phyloP scores from a whole-genome alignment of 2,113 vertebrate species.

The Pelvicachromis taeniatus region DNA sequence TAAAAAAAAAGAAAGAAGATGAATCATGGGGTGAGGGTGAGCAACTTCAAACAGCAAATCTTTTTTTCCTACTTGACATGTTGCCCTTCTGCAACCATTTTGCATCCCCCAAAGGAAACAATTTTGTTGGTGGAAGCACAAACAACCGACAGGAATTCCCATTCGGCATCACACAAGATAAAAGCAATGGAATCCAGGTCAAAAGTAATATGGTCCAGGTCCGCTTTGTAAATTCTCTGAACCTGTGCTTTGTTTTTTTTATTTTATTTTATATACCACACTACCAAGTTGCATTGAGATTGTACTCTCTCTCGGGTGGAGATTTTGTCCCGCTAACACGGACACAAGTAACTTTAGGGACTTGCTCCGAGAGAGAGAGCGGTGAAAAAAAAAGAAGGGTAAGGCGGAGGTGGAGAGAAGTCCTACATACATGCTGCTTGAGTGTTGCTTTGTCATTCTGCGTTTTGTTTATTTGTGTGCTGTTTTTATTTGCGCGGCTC shows the following conservation, averaged over 20 bases:
- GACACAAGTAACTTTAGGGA: background rate
- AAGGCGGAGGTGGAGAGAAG: background rate
- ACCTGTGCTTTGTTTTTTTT: conserved; percentile 44
- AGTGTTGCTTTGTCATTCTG: conserved; percentile 53
- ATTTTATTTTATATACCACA: background rate
- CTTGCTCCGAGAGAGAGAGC: background rate
- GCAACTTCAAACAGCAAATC: background rate
- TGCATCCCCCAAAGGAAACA: background rate
- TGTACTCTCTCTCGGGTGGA: background rate
- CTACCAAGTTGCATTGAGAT: conserved; percentile 37
- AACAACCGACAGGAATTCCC: background rate
- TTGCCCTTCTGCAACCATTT: background rate
- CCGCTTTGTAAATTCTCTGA: conserved; percentile 34
- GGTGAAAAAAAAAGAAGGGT: background rate
- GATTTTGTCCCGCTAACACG: background rate
- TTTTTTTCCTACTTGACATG: background rate
- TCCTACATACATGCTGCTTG: conserved; percentile 71
- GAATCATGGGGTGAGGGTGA: background rate
- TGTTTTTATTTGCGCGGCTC: conserved; percentile 7
- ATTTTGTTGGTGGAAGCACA: background rate
- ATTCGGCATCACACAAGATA: background rate
- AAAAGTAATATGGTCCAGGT: background rate
- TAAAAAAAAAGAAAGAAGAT: background rate
- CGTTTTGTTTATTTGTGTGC: conserved; percentile 31
- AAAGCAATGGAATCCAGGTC: background rate